Conservation (phyloP, 2,113 vertebrate genomes). For the Lophochroa leadbeateri region DNA sequence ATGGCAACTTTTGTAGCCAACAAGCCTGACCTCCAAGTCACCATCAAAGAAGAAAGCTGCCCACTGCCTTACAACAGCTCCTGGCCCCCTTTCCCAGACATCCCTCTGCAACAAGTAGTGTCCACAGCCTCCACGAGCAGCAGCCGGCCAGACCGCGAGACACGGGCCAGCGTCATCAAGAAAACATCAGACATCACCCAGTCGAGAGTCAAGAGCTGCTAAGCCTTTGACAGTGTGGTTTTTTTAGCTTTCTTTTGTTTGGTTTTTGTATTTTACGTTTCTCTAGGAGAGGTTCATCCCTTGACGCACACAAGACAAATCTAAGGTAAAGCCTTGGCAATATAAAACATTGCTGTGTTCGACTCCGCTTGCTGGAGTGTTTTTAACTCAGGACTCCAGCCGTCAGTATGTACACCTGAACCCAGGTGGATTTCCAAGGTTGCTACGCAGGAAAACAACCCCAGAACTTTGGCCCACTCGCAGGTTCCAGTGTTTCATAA, state of each 20-base stretch:
- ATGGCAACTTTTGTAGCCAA: constrained; percentile 91
- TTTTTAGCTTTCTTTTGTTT: constrained; percentile 71
- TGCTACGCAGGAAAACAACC: constrained; percentile 29
- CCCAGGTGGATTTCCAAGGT: constrained; percentile 67
- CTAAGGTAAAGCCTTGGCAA: constrained; percentile 73
- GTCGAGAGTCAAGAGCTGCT: constrained; percentile 86
- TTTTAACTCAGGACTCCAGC: constrained; percentile 84
- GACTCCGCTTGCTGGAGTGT: constrained; percentile 69
- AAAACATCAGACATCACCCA: constrained; percentile 94
- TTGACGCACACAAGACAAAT: constrained; percentile 71
- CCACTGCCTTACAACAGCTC: constrained; percentile 83
- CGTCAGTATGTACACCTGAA: constrained; percentile 61
- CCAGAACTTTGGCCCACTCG: constrained; percentile 60
- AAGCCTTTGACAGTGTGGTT: constrained; percentile 58
- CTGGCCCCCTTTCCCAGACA: constrained; percentile 82
- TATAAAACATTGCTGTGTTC: constrained; percentile 71
- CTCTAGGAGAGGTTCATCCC: constrained; percentile 67
- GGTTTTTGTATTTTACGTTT: constrained; percentile 70
- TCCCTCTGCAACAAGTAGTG: constrained; percentile 65
- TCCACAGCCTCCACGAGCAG: constrained; percentile 71
- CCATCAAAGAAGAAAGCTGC: constrained; percentile 83
- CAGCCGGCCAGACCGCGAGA: constrained; percentile 81
- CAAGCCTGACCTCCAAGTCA: constrained; percentile 90
- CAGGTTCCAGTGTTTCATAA: constrained; percentile 70
- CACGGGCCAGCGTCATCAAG: constrained; percentile 95